phyloP scores from a whole-genome alignment of 2,888 invertebrate genomes.

The Pediacus dermestoides region DNA sequence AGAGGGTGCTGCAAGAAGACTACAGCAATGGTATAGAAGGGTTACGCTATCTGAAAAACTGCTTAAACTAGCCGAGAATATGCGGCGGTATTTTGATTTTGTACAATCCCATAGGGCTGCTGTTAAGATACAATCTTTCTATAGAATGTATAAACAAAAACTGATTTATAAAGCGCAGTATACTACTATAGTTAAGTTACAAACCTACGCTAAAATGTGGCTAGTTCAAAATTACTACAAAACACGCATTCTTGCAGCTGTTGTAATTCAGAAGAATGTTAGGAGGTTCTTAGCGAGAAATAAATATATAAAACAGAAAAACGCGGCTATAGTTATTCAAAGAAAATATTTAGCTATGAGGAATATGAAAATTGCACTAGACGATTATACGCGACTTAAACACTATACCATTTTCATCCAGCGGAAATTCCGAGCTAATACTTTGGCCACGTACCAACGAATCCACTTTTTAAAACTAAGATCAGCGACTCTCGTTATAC shows the following conservation, averaged over 20 bases:
- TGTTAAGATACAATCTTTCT: conserved; percentile 54
- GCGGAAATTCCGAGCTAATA: conserved; percentile 34
- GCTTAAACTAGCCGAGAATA: conserved; percentile 23
- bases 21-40: conserved; percentile 59
- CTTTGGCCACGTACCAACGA: conserved; percentile 15
- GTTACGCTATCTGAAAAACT: conserved; percentile 33
- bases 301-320: conserved; percentile 22
- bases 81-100: conserved; percentile 46
- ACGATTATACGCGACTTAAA: conserved; percentile 28
- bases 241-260: conserved; percentile 25
- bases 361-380: conserved; percentile 32
- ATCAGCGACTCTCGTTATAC: too few species aligned
- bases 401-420: conserved; percentile 37
- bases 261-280: conserved; percentile 34
- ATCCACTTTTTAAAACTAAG: too few species aligned
- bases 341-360: conserved; percentile 29
- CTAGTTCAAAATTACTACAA: conserved; percentile 27
- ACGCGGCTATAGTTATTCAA: conserved; percentile 21
- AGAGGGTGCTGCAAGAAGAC: conserved; percentile 55
- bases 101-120: conserved; percentile 50
- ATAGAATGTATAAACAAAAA: conserved; percentile 41
- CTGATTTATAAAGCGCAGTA: conserved; percentile 26
- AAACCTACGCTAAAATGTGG: conserved; percentile 30
- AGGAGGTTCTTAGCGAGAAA: conserved; percentile 28
- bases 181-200: conserved; percentile 29